A percentile compares a stretch with the other conserved stretches of the same genome.
Conservation (phyloP, 2,113 vertebrate genomes). For the Ranitomeya imitator region DNA sequence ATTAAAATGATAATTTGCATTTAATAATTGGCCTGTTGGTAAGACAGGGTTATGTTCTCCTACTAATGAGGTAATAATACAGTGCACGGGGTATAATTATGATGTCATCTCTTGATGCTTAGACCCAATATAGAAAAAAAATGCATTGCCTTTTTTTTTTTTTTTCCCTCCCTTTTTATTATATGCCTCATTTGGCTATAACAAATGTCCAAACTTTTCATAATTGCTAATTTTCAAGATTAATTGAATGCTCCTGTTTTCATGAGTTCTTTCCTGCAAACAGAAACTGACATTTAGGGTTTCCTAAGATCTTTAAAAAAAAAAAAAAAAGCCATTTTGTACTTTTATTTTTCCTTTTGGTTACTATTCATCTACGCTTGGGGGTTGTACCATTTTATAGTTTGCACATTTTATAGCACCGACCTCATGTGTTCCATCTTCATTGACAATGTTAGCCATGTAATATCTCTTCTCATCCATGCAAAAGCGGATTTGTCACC, state of each 20-base stretch:
- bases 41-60: too few relatives aligned
- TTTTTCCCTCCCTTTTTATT: too few relatives aligned
- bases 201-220: background rate
- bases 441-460: background rate
- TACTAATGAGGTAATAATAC: too few relatives aligned
- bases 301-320: background rate
- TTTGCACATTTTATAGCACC: background rate
- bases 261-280: conserved; percentile 83
- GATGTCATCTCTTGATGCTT: too few relatives aligned
- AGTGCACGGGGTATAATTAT: too few relatives aligned
- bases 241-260: background rate
- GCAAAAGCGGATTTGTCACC: too few relatives aligned
- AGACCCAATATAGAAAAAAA: too few relatives aligned
- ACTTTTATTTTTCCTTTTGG: background rate
- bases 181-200: background rate
- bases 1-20: too few relatives aligned
- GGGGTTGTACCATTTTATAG: background rate
- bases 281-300: conserved; percentile 71
- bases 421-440: background rate
- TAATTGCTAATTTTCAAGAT: background rate
- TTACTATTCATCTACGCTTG: background rate
- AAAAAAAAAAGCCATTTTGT: background rate
- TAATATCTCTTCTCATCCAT: background rate
- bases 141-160: too few relatives aligned
- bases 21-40: too few relatives aligned